phyloP scores from a whole-genome alignment of 2,888 invertebrate species.

The Caradrina clavipalpis region DNA sequence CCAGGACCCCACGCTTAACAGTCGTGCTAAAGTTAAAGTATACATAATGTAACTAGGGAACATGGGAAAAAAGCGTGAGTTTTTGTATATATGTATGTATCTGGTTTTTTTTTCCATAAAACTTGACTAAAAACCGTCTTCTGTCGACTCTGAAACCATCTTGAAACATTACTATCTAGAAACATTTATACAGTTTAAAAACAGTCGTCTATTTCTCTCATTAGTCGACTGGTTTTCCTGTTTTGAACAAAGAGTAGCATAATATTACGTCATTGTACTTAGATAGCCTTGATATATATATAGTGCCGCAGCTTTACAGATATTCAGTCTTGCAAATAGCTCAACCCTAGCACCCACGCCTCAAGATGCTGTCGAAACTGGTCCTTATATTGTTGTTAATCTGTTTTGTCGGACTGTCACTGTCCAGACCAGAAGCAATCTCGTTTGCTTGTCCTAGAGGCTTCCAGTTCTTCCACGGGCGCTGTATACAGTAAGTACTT shows the following conservation, averaged over 20 bases:
- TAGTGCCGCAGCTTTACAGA: not conserved
- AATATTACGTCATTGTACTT: not conserved
- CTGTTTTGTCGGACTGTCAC: not conserved
- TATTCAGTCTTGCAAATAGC: not conserved
- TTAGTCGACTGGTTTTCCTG: not conserved
- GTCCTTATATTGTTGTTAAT: not conserved
- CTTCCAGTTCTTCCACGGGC: not conserved
- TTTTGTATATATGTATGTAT: too few species aligned
- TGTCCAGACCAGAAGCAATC: not conserved
- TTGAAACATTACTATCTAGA: too few species aligned
- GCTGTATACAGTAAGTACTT: not conserved
- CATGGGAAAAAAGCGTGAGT: too few species aligned
- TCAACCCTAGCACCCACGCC: not conserved
- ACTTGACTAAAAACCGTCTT: too few species aligned
- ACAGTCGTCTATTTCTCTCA: not conserved
- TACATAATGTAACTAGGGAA: too few species aligned
- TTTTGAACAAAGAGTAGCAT: not conserved
- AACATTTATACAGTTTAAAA: too few species aligned
- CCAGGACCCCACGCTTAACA: too few species aligned
- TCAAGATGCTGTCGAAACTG: slow-evolving; percentile 4
- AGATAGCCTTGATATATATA: not conserved
- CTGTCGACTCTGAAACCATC: too few species aligned
- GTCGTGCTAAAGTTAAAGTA: too few species aligned
- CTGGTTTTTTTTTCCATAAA: too few species aligned
- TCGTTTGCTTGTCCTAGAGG: not conserved